Conservation (phyloP, 2,888 invertebrate genomes). For the Emmelina monodactyla region DNA sequence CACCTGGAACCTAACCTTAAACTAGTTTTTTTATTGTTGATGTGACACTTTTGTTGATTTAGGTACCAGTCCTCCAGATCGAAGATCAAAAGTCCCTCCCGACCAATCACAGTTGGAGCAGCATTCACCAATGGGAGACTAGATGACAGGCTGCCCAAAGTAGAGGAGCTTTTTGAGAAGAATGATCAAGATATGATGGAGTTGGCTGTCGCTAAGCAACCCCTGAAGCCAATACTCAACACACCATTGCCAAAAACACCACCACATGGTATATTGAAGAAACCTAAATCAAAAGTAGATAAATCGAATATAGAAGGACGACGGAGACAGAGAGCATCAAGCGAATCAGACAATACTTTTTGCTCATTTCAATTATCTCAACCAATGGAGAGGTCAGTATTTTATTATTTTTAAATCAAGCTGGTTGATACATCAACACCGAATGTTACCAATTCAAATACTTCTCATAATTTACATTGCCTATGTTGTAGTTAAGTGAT, state of each 20-base stretch:
- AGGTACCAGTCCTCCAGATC: slow-evolving; percentile 45
- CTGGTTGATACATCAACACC: no score
- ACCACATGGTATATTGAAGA: slow-evolving; percentile 49
- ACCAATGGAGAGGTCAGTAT: no score
- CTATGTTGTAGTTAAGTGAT: no score
- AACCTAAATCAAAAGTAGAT: slow-evolving; percentile 43
- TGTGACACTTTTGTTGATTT: slow-evolving; percentile 13
- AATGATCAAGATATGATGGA: slow-evolving; percentile 53
- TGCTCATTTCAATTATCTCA: slow-evolving; percentile 35
- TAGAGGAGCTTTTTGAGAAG: slow-evolving; percentile 53
- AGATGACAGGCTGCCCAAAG: slow-evolving; percentile 52
- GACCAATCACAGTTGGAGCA: no score
- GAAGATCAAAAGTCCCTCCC: slow-evolving; percentile 42
- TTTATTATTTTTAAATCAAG: no score
- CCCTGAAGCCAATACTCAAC: slow-evolving; percentile 57
- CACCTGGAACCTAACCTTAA: no score
- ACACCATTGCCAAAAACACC: slow-evolving; percentile 44
- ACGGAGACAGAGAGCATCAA: slow-evolving; percentile 51
- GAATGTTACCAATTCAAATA: no score
- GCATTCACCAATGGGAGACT: slow-evolving; percentile 47
- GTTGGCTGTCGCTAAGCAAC: slow-evolving; percentile 39
- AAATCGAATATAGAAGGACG: slow-evolving; percentile 38
- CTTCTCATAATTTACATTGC: no score
- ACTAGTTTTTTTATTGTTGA: slow-evolving; percentile 3
- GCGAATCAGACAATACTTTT: slow-evolving; percentile 57